A percentile compares a stretch with the other conserved stretches of the same genome.
Conservation (phyloP, 2,797 vertebrate genomes). For the Crenuchus spilurus region DNA sequence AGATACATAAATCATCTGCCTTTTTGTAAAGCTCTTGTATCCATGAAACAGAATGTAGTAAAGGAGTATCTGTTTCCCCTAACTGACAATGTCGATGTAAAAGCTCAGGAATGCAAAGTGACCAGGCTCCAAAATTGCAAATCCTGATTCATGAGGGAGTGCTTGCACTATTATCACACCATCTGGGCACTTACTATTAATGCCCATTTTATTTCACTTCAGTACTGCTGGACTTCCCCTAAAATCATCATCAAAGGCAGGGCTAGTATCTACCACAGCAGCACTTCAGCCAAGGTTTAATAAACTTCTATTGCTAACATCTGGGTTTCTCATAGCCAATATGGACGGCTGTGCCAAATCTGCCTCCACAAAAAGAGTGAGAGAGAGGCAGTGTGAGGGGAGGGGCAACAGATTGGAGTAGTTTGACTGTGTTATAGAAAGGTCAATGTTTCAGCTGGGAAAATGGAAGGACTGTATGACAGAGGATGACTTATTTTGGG, state of each 20-base stretch:
- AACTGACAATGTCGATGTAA: constrained; percentile 61
- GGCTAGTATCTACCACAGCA: constrained; percentile 69
- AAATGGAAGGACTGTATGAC: constrained; percentile 12
- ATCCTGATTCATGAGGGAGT: constrained; percentile 65
- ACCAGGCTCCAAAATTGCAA: constrained; percentile 64
- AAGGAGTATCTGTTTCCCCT: constrained; percentile 49
- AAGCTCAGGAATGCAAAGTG: constrained; percentile 63
- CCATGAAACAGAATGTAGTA: constrained; percentile 31
- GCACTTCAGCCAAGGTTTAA: constrained; percentile 70
- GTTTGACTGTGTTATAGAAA: constrained; percentile 59
- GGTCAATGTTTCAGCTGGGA: constrained; percentile 33
- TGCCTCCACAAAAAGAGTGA: constrained; percentile 55
- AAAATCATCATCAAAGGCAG: constrained; percentile 73
- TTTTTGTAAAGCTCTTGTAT: constrained; percentile 20
- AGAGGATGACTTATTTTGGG: not conserved
- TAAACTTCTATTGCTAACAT: constrained; percentile 77
- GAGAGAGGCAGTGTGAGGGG: constrained; percentile 58
- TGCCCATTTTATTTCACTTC: constrained; percentile 73
- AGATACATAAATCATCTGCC: not conserved
- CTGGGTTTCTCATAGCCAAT: constrained; percentile 63
- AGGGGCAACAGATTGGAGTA: constrained; percentile 60
- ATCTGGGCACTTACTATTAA: constrained; percentile 71
- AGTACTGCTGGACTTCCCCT: constrained; percentile 72
- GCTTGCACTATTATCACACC: constrained; percentile 64
- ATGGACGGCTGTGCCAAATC: constrained; percentile 56